Evolutionary conservation across 2,797 vertebrate genomes (phyloP).

Genomic region (Euphonia xanthogaster): DNA sequence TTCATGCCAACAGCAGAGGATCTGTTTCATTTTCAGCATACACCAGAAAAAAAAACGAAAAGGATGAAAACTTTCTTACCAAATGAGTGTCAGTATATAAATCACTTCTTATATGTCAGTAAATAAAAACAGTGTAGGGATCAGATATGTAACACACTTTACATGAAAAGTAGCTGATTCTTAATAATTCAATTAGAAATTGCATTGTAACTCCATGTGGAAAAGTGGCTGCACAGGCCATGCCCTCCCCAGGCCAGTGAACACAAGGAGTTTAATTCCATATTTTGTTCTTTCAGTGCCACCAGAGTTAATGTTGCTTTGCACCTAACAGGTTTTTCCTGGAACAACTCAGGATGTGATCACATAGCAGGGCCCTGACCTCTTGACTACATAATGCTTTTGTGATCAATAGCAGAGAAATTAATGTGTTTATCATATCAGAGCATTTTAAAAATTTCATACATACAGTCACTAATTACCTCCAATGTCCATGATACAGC

Average conservation of each 20-base stretch:
- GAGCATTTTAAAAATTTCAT: constrained; percentile 14
- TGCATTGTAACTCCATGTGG: not conserved
- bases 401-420: constrained; percentile 67
- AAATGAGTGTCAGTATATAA: not conserved
- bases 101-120: not conserved
- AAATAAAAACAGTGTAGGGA: not conserved
- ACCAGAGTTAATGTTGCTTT: constrained; percentile 3
- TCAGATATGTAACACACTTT: not conserved
- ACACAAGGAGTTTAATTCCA: not conserved
- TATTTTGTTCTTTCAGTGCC: not conserved
- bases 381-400: constrained; percentile 61
- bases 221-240: not conserved
- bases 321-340: constrained; percentile 10
- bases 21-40: not conserved
- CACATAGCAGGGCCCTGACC: constrained; percentile 34
- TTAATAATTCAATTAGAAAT: not conserved
- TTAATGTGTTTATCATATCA: constrained; percentile 56
- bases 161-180: not conserved
- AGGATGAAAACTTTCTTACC: not conserved
- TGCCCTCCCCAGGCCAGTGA: not conserved
- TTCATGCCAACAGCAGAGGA: not conserved
- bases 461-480: constrained; percentile 19
- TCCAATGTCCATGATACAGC: not conserved
- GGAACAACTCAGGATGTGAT: constrained; percentile 52
- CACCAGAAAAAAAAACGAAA: too few relatives aligned